A percentile compares a stretch with the other conserved stretches of the same genome.
Conservation (phyloP, 2,888 invertebrate species). For the Dione juno region DNA sequence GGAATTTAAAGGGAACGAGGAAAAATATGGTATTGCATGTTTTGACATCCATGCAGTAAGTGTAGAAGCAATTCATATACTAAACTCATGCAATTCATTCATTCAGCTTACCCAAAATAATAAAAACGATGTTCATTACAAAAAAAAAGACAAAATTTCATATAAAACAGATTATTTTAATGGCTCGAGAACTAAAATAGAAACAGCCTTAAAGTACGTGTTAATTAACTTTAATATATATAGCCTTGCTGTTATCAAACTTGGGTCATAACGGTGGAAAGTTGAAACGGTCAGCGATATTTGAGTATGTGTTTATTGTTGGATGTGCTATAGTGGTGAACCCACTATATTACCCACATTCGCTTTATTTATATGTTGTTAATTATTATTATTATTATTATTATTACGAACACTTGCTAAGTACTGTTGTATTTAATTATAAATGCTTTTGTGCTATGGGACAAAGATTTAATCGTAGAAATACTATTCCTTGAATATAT, state of each 20-base stretch:
- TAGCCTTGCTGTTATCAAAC: conserved; percentile 19
- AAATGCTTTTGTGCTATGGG: no score
- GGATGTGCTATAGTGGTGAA: conserved; percentile 7
- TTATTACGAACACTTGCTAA: not conserved
- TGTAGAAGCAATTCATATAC: no score
- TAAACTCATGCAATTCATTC: no score
- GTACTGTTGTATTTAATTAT: not conserved
- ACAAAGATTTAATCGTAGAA: no score
- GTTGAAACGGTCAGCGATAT: conserved; percentile 20
- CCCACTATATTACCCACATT: conserved; percentile 14
- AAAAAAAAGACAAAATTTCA: no score
- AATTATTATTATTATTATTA: not conserved
- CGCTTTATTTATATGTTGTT: not conserved
- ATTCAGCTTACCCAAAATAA: no score
- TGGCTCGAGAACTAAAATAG: conserved; percentile 10
- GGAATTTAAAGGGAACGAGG: no score
- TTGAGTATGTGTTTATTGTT: conserved; percentile 31
- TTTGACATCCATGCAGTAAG: no score
- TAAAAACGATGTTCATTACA: no score
- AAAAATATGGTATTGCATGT: no score
- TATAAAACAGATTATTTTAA: not conserved
- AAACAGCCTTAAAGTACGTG: not conserved
- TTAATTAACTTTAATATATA: conserved; percentile 24
- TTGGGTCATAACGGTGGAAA: conserved; percentile 14
- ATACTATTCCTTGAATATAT: no score